These are phyloP conservation scores for Lepidurus packardi DNA, from an alignment of 1,140 invertebrate genomes.

Conservation along the genomic window DNA sequence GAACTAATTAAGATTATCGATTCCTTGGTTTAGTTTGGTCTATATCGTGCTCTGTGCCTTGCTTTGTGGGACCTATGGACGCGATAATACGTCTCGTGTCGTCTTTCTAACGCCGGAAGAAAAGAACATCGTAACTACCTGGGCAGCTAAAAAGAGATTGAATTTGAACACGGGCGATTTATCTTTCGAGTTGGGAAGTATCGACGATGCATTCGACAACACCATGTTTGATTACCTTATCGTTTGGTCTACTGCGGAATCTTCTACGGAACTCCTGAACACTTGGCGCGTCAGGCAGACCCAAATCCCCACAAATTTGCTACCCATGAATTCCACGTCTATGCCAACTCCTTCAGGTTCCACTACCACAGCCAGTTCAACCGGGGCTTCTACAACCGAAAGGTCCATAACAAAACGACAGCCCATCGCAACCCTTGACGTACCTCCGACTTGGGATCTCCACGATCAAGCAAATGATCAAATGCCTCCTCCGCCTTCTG, in stretches of 20 bases:
- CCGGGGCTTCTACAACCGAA: neutral
- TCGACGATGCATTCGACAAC: neutral
- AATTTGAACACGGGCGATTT: neutral
- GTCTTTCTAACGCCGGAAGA: neutral
- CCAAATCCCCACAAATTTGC: neutral
- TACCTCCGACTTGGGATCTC: no score
- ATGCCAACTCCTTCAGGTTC: neutral
- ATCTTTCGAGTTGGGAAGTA: neutral
- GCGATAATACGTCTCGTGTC: neutral
- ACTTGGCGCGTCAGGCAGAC: neutral
- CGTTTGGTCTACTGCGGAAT: neutral
- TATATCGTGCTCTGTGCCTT: neutral
- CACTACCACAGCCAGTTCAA: neutral
- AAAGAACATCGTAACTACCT: neutral
- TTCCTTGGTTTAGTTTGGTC: neutral
- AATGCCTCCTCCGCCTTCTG: no score
- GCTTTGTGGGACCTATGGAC: neutral
- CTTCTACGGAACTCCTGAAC: neutral
- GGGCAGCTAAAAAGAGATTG: neutral
- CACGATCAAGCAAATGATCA: no score
- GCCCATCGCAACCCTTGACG: no score
- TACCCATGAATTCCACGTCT: neutral
- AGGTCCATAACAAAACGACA: no score
- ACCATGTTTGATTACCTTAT: neutral
- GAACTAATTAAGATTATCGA: neutral